A percentile compares a stretch with the other conserved stretches of the same genome.
Conservation (phyloP, 2,888 invertebrate species). For the Athrips mouffetella region DNA sequence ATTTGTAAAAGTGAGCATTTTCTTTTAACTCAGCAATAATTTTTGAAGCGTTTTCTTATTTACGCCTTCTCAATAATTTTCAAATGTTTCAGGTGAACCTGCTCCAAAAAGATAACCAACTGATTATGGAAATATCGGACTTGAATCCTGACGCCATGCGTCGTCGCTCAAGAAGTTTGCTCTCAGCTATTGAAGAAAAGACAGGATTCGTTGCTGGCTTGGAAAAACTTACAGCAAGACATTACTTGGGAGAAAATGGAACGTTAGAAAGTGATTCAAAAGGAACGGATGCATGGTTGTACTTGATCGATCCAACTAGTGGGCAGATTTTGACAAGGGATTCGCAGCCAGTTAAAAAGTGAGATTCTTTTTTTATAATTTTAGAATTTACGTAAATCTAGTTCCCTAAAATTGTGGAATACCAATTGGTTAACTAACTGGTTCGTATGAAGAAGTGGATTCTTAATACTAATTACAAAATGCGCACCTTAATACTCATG, state of each 20-base stretch:
- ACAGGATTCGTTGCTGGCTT: slow-evolving; percentile 88
- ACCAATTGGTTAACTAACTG: no score
- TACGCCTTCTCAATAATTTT: no score
- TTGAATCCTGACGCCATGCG: slow-evolving; percentile 84
- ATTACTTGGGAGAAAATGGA: slow-evolving; percentile 85
- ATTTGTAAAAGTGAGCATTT: no score
- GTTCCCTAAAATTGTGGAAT: no score
- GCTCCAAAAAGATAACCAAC: slow-evolving; percentile 85
- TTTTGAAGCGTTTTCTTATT: no score
- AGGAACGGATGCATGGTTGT: slow-evolving; percentile 93
- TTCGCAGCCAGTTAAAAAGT: slow-evolving; percentile 83
- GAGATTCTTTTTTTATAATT: slow-evolving; percentile 37
- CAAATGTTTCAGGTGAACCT: slow-evolving; percentile 85
- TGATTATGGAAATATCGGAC: slow-evolving; percentile 87
- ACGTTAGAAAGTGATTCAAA: slow-evolving; percentile 84
- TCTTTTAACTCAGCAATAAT: no score
- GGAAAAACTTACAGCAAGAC: slow-evolving; percentile 89
- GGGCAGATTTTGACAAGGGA: slow-evolving; percentile 86
- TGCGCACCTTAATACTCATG: no score
- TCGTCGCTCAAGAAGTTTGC: slow-evolving; percentile 65
- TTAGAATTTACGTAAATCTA: no score
- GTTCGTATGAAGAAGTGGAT: no score
- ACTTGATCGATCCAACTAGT: slow-evolving; percentile 87
- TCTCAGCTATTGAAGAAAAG: slow-evolving; percentile 82
- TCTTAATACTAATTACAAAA: no score